These are phyloP conservation scores for Ardeotis arabs DNA, from an alignment of 2,113 vertebrate species.

Conservation along the genomic window DNA sequence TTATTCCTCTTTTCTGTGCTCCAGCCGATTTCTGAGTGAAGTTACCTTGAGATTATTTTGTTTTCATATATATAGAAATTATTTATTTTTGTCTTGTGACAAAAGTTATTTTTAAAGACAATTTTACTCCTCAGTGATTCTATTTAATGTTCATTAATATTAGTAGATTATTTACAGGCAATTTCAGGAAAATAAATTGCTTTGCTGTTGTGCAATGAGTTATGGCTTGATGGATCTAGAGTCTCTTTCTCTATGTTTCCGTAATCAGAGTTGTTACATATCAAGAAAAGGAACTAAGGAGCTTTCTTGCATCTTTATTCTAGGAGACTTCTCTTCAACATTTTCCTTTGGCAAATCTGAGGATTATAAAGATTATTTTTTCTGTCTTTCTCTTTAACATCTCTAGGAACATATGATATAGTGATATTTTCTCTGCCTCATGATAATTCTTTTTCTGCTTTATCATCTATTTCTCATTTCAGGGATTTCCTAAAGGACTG, in stretches of 20 bases:
- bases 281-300: not conserved
- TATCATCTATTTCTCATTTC: constrained; percentile 39
- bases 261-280: not conserved
- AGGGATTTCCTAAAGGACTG: constrained; percentile 38
- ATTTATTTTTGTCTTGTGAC: not conserved
- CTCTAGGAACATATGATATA: not conserved
- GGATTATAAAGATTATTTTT: not conserved
- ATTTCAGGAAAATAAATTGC: not conserved
- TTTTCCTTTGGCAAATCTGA: constrained; percentile 1
- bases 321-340: not conserved
- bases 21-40: not conserved
- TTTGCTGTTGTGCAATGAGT: not conserved
- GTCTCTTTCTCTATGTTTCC: not conserved
- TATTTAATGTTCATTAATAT: not conserved
- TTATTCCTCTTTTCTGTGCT: not conserved
- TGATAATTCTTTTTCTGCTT: constrained; percentile 14
- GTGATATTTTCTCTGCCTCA: not conserved
- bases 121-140: not conserved
- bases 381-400: not conserved
- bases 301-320: not conserved
- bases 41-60: not conserved
- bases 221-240: not conserved
- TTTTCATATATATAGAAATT: not conserved
- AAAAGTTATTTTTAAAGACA: not conserved
- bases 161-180: not conserved